Evolutionary conservation across 1,140 invertebrate genomes (phyloP).

Genomic region (Drosophila baimaii): DNA sequence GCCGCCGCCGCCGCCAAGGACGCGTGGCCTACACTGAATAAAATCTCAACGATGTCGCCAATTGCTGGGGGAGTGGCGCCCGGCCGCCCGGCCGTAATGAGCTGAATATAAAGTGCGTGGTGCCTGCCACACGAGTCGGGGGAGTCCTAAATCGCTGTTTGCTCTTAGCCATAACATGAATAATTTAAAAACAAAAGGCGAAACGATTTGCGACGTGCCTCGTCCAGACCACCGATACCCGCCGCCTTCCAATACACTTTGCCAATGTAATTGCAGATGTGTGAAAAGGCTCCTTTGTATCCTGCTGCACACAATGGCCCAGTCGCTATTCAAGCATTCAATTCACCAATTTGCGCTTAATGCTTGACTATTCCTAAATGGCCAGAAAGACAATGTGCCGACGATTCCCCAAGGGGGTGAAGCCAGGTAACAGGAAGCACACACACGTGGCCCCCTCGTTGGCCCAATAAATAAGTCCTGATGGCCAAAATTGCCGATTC

Average conservation of each 20-base stretch:
- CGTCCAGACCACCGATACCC: neutral
- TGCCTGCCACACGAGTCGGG: conserved; percentile 10
- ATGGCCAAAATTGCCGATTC: conserved; percentile 53
- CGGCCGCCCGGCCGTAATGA: conserved; percentile 59
- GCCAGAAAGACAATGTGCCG: conserved; percentile 22
- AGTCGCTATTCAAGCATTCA: conserved; percentile 38
- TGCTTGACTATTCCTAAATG: conserved; percentile 50
- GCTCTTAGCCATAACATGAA: conserved; percentile 69
- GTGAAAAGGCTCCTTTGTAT: conserved; percentile 39
- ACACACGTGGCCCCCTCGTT: conserved; percentile 45
- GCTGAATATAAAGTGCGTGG: conserved; percentile 78
- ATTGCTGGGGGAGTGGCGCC: conserved; percentile 59
- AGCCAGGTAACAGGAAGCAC: conserved; percentile 38
- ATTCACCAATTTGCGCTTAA: conserved; percentile 53
- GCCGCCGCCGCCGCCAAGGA: conserved; percentile 41
- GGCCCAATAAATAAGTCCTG: conserved; percentile 54
- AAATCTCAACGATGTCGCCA: conserved; percentile 65
- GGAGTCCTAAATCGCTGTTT: conserved; percentile 63
- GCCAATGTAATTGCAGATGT: conserved; percentile 54
- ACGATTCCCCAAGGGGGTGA: neutral
- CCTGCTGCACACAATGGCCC: conserved; percentile 16
- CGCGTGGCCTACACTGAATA: conserved; percentile 52
- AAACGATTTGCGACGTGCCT: conserved; percentile 48
- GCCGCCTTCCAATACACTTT: conserved; percentile 39
- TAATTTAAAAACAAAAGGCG: conserved; percentile 63